A percentile compares a stretch with the other conserved stretches of the same genome.
These are phyloP conservation scores for Stenolophus ochropezus DNA, from an alignment of 2,888 invertebrate genomes.

Conservation along the genomic window DNA sequence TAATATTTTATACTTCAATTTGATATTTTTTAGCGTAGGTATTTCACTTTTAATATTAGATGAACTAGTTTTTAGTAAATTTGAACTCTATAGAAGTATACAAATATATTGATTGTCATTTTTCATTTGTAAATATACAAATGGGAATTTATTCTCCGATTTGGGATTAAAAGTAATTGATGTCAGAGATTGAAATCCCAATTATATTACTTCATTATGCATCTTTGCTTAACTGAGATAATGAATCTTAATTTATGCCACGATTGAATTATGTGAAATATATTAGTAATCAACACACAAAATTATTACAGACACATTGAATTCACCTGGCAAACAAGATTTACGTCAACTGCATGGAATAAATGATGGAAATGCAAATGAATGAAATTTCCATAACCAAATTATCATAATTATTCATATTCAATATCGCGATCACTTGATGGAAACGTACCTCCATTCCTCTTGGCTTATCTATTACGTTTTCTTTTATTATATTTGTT, in stretches of 20 bases:
- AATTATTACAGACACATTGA: constrained; percentile 38
- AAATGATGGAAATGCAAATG: constrained; percentile 43
- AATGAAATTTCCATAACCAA: constrained; percentile 35
- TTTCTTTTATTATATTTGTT: not conserved
- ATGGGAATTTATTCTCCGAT: too few relatives aligned
- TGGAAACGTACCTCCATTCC: not conserved
- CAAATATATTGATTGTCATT: too few relatives aligned
- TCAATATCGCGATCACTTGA: not conserved
- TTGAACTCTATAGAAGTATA: too few relatives aligned
- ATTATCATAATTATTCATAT: constrained; percentile 39
- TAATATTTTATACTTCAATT: too few relatives aligned
- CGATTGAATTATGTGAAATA: constrained; percentile 9
- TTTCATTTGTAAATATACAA: too few relatives aligned
- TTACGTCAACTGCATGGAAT: constrained; percentile 38
- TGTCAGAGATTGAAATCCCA: too few relatives aligned
- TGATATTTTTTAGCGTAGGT: too few relatives aligned
- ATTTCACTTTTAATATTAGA: too few relatives aligned
- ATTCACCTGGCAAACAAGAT: constrained; percentile 31
- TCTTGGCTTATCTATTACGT: not conserved
- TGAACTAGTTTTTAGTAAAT: too few relatives aligned
- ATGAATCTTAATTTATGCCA: not conserved
- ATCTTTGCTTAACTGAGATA: not conserved
- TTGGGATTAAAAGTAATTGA: too few relatives aligned
- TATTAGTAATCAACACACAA: constrained; percentile 25
- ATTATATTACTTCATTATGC: too few relatives aligned